Evolutionary conservation across 2,797 vertebrate species (phyloP), one percentile per base, ranked within the genome.

Genomic region (Chaunax sp.): DNA sequence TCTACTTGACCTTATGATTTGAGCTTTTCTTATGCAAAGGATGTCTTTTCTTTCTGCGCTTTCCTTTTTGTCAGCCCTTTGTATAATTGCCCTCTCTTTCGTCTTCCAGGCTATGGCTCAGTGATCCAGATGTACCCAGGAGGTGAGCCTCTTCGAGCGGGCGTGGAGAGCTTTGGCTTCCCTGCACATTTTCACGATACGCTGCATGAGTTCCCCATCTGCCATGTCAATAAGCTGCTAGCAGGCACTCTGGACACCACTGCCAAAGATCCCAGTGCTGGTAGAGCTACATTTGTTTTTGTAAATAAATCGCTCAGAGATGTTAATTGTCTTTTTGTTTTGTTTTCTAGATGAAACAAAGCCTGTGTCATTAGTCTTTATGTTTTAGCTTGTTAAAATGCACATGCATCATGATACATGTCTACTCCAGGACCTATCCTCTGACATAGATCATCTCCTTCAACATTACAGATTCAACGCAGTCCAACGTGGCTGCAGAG

Each of bases 71-170:
- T 67, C 55, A 72, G 15, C 22, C 28, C 30, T 63, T 65, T 53
- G 18, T 47, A 7, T 68, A 70, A 72, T 64, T 22, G 25, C 14
- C 13, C 33, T 54, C 16, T 52, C 18, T 41, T 46, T 49, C 20
- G 40, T 74, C 53, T 9, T 55, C 40, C 84, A 99, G 98, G 98
- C 78, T 96, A 94, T 3, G 98, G 98, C 61, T 96, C 96, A 41
- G 96, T 99, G 90, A 92, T 98, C 86, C 97, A 99, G 83, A 94
- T 99, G 92, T 98, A 95, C 85, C 94, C 97, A n/a, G 96, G 96
- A 86, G 95, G 93, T 2, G 96, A 94, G 41, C 96, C 97, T 2
- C 91, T 96, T 10, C 94, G 96, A 78, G 94, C 95, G 52, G 97
- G 96, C 72, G 94, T 97, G 86, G 94, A 95, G 55, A 97, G 94